Percentiles rank a stretch among this genome's conserved stretches.
Evolutionary conservation across 2,888 invertebrate species (phyloP).

Genomic region (Eumacrocentrus americanus): DNA sequence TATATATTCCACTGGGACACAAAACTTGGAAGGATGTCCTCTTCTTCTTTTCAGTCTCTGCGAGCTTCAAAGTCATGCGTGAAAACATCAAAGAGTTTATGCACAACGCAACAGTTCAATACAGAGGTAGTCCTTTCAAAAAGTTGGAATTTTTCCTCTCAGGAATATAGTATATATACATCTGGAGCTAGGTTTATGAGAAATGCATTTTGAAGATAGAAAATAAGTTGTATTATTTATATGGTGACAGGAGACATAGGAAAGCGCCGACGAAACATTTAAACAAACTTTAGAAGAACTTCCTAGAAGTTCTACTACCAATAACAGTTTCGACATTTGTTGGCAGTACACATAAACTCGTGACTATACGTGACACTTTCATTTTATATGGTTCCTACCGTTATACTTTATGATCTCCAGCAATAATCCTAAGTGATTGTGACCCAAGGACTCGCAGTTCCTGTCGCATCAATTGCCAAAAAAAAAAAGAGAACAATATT

Average conservation of each 20-base stretch:
- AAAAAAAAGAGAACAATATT: conserved; percentile 5
- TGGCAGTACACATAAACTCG: conserved; percentile 53
- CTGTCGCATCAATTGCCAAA: conserved; percentile 30
- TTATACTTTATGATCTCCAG: conserved; percentile 24
- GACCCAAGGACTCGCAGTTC: too few relatives aligned
- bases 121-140: background rate
- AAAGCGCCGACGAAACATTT: too few relatives aligned
- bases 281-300: too few relatives aligned
- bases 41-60: conserved; percentile 4
- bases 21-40: background rate
- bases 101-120: conserved; percentile 25
- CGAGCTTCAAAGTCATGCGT: conserved; percentile 35
- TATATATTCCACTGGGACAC: background rate
- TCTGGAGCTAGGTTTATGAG: too few relatives aligned
- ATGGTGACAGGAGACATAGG: too few relatives aligned
- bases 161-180: background rate
- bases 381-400: conserved; percentile 44
- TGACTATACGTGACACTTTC: conserved; percentile 46
- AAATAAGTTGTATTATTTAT: too few relatives aligned
- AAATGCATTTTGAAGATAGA: too few relatives aligned
- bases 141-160: background rate
- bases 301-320: too few relatives aligned
- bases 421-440: conserved; percentile 55
- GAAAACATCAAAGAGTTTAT: conserved; percentile 37
- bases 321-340: too few relatives aligned